A percentile compares a stretch with the other conserved stretches of the same genome.
Evolutionary conservation across 2,113 vertebrate genomes (phyloP).

Genomic region (Anguilla rostrata): DNA sequence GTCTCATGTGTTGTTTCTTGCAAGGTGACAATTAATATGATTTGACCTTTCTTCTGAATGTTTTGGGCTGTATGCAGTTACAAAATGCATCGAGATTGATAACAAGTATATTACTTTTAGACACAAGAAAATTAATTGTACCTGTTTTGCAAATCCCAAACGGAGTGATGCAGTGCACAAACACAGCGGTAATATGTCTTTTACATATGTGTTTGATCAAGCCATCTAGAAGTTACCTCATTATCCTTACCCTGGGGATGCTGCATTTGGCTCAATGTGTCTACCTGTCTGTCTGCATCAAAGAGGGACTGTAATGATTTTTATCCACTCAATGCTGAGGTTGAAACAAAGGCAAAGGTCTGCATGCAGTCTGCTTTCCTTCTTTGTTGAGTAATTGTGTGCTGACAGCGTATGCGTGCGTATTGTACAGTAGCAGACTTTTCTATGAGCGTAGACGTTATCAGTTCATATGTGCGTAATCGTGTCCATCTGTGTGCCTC

Average conservation of each 20-base stretch:
- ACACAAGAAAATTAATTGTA: background rate
- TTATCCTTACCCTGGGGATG: background rate
- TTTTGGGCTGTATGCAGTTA: background rate
- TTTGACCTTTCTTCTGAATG: background rate
- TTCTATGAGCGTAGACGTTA: background rate
- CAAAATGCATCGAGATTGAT: background rate
- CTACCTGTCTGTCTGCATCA: background rate
- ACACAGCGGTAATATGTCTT: background rate
- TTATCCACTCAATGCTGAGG: background rate
- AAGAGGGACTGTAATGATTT: background rate
- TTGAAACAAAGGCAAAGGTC: background rate
- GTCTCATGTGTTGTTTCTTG: conserved; percentile 43
- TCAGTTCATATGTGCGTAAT: background rate
- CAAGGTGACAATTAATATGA: conserved; percentile 12
- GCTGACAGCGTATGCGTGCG: background rate
- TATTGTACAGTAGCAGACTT: background rate
- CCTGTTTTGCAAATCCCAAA: background rate
- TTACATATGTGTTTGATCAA: background rate
- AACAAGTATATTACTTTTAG: background rate
- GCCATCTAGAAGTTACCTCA: background rate
- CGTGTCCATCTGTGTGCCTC: conserved; percentile 3
- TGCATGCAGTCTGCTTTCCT: background rate
- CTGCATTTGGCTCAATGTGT: background rate
- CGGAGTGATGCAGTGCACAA: background rate
- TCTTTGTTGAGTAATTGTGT: background rate